Evolutionary conservation across 2,113 vertebrate species (phyloP), one percentile per base, ranked within the genome.

Genomic region (Phaethon lepturus): DNA sequence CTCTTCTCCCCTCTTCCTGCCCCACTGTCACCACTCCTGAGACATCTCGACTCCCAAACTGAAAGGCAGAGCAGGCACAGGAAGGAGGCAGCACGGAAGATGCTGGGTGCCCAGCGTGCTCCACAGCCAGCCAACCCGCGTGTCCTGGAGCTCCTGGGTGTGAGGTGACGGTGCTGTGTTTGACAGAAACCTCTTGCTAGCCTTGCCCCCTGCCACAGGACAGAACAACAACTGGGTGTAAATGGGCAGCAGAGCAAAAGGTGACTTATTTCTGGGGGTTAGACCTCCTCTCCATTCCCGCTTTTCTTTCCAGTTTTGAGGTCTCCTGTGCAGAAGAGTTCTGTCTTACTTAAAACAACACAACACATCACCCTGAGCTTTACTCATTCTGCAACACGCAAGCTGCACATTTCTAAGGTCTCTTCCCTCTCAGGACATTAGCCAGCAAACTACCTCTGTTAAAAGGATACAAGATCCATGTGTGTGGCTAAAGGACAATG

Each of bases 91-190:
- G 55, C 47, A 88, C 64, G 8, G 33, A 58, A 40, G 44, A 31
- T 5, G 22, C 45, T 38, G 50, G 62, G 25, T 1, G 1, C 40
- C n/a, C 47, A 78, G 45, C 6, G 13, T 0, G 1, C 31, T 62
- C 60, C 59, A 38, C 55, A 44, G 50, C 23, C 42, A 62, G 47
- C 53, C 59, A 73, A 13, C n/a, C 17, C 1, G 0, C 10, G 25
- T 1, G 15, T 20, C 40, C 45, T 35, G n/a, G 52, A 55, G 52
- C 35, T 94, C 33, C 60, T 68, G 44, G 28, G 15, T 28, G 38
- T 64, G 33, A 69, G 62, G 69, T 9, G 28, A 82, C 2, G 7
- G 12, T 24, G 42, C 33, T 35, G 44, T 12, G 28, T 52, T 83
- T 52, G 45, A 50, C 47, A 68, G 44, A 80, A 68, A 40, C 55